A percentile compares a stretch with the other conserved stretches of the same genome.
Evolutionary conservation across 2,888 invertebrate genomes (phyloP).

Genomic region (Argyra leucocephala): DNA sequence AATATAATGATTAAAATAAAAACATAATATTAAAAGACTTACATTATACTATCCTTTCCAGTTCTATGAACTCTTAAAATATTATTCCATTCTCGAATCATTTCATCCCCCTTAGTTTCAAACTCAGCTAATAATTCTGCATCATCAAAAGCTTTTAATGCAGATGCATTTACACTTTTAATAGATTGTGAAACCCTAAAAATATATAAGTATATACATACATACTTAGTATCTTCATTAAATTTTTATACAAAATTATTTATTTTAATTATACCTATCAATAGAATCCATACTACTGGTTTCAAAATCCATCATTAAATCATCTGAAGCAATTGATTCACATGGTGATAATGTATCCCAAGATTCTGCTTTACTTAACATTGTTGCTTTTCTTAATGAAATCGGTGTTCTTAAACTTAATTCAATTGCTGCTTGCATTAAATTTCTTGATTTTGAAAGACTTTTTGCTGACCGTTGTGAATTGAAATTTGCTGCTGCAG

Average conservation of each 20-base stretch:
- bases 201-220: slow-evolving; percentile 13
- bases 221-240: background rate
- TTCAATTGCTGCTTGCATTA: slow-evolving; percentile 41
- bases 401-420: slow-evolving; percentile 41
- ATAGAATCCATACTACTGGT: slow-evolving; percentile 43
- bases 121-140: slow-evolving; percentile 45
- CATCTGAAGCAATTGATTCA: slow-evolving; percentile 76
- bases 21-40: slow-evolving; percentile 22
- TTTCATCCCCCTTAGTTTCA: slow-evolving; percentile 46
- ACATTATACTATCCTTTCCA: slow-evolving; percentile 37
- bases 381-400: slow-evolving; percentile 37
- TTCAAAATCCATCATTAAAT: slow-evolving; percentile 80
- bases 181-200: slow-evolving; percentile 34
- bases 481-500: too few species aligned
- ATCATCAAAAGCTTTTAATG: slow-evolving; percentile 49
- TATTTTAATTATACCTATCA: slow-evolving; percentile 31
- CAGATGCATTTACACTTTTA: slow-evolving; percentile 42
- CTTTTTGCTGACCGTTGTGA: slow-evolving; percentile 35
- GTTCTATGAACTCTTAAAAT: slow-evolving; percentile 44
- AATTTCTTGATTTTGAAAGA: slow-evolving; percentile 35
- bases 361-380: slow-evolving; percentile 56
- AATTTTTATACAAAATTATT: background rate
- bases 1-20: too few species aligned
- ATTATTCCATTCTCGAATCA: slow-evolving; percentile 50
- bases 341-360: slow-evolving; percentile 74